Base-by-base conservation (phyloP, 1,140 invertebrate genomes). In the Bilobella aurantiaca region DNA sequence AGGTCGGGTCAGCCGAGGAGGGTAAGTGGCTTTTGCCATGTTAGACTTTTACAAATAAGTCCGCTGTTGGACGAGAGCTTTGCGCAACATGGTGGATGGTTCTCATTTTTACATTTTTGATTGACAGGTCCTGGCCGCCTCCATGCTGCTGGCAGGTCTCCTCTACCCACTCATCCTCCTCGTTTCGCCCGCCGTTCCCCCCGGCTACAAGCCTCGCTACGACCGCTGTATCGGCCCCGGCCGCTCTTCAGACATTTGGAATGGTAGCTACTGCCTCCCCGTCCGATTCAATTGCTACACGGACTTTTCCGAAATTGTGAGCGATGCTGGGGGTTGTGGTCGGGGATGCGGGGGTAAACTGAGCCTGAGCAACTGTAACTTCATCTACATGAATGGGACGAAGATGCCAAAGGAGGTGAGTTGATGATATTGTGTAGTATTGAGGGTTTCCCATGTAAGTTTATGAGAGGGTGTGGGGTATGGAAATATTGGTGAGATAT, bases 1-100 rank as follows among this genome's bases (percentile, higher is more conserved):
- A 69, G 63, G 47, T 62, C 71, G 0, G 71, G 37, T 21, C 64
- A 67, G 21, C 71, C 71, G 1, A 72, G 65, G 65, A 72, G 68
- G 68, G 71, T 64, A 68, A 72, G 61, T 31, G 32, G n/a, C 21
- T n/a, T n/a, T n/a, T n/a, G n/a, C n/a, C n/a, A n/a, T n/a, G n/a
- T n/a, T n/a, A n/a, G n/a, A n/a, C n/a, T n/a, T n/a, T n/a, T n/a
- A n/a, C n/a, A n/a, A n/a, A n/a, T n/a, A n/a, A n/a, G n/a, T n/a
- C n/a, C n/a, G n/a, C n/a, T n/a, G n/a, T n/a, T n/a, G n/a, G n/a
- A n/a, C n/a, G n/a, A n/a, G n/a, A n/a, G n/a, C n/a, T n/a, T n/a
- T n/a, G n/a, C n/a, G n/a, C n/a, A n/a, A n/a, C n/a, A n/a, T n/a
- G n/a, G n/a, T n/a, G n/a, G n/a, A 42, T 42, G 34, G 34, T 42